These are phyloP conservation scores for Laspeyria flexula DNA, from an alignment of 2,888 invertebrate genomes.

Conservation along the genomic window DNA sequence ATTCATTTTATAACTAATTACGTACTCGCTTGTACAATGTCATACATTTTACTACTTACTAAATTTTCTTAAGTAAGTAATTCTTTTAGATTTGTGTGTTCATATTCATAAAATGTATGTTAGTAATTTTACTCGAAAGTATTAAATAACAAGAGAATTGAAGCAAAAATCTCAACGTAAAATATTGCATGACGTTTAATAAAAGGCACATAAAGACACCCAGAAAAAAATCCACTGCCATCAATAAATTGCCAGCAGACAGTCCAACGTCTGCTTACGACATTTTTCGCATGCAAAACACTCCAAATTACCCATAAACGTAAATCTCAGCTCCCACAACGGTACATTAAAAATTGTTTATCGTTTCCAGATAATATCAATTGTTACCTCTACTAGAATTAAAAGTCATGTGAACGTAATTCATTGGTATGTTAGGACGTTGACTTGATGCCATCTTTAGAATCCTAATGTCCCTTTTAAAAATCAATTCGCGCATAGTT, in stretches of 20 bases:
- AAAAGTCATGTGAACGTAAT: constrained; percentile 9
- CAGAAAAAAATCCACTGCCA: too few species aligned
- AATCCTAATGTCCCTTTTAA: constrained; percentile 45
- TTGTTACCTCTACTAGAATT: constrained; percentile 6
- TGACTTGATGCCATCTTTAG: constrained; percentile 13
- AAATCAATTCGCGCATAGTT: constrained; percentile 42
- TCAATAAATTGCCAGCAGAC: constrained; percentile 20
- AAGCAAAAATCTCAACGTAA: too few species aligned
- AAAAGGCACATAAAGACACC: too few species aligned
- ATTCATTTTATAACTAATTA: too few species aligned
- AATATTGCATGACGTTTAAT: too few species aligned
- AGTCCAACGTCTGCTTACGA: constrained; percentile 10
- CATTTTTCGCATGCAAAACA: constrained; percentile 18
- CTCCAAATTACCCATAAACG: constrained; percentile 6
- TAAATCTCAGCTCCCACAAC: constrained; percentile 19
- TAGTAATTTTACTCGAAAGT: too few species aligned
- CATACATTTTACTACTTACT: too few species aligned
- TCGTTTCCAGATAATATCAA: constrained; percentile 23
- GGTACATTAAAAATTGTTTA: constrained; percentile 9
- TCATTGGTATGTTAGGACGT: constrained; percentile 43
- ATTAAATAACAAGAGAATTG: too few species aligned
- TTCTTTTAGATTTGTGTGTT: too few species aligned
- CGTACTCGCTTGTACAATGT: too few species aligned
- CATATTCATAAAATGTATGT: too few species aligned
- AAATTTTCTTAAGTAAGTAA: too few species aligned